These are phyloP conservation scores for Harmothoe impar DNA, from an alignment of 2,888 invertebrate species.

Conservation along the genomic window DNA sequence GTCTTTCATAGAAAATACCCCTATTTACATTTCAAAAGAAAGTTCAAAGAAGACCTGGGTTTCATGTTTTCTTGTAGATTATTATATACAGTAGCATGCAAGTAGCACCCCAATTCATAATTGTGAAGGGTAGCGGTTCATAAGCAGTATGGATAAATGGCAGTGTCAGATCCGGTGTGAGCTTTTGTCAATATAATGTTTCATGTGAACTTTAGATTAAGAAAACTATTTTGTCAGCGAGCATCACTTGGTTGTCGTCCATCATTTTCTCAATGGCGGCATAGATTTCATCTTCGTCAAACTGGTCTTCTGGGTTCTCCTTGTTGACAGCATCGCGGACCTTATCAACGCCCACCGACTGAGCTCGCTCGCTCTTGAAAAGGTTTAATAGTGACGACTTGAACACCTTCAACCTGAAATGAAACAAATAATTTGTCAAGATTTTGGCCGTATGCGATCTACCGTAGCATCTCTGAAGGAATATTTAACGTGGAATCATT, in stretches of 20 bases:
- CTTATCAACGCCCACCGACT: conserved; percentile 88
- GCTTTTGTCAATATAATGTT: not conserved
- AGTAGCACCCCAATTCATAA: no score
- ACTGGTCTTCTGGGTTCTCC: conserved; percentile 82
- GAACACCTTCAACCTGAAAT: conserved; percentile 82
- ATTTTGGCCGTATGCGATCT: not conserved
- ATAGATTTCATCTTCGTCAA: conserved; percentile 88
- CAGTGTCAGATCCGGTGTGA: no score
- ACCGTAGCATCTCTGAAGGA: not conserved
- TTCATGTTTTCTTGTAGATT: no score
- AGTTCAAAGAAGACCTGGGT: no score
- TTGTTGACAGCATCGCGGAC: conserved; percentile 88
- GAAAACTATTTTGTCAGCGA: conserved; percentile 84
- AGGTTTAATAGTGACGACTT: conserved; percentile 89
- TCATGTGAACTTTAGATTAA: conserved; percentile 74
- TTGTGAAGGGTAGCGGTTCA: no score
- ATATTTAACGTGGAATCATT: no score
- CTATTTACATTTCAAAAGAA: no score
- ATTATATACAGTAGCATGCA: no score
- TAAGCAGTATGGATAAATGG: no score
- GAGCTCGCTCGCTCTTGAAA: conserved; percentile 90
- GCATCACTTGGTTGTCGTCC: conserved; percentile 95
- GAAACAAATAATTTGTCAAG: not conserved
- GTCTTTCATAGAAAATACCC: no score
- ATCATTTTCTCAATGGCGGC: conserved; percentile 93